Evolutionary conservation across 2,888 invertebrate species (phyloP).

Genomic region (Subacronicta megacephala): DNA sequence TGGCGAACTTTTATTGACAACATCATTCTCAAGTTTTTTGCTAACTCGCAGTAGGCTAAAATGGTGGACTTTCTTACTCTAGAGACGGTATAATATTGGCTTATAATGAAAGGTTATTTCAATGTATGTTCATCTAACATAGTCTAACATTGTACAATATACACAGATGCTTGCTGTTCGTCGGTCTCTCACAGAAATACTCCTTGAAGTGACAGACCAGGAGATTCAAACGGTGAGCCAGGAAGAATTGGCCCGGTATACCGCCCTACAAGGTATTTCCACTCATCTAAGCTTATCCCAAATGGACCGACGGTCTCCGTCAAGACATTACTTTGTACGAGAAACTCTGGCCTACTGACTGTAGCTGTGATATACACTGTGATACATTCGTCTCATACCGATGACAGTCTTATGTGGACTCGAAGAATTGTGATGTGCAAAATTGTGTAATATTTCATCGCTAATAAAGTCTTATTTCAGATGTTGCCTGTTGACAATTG

Average conservation of each 20-base stretch:
- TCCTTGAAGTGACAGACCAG: conserved; percentile 97
- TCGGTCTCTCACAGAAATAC: conserved; percentile 96
- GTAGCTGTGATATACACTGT: conserved; percentile 70
- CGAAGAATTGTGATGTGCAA: conserved; percentile 71
- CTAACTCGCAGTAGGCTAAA: no score
- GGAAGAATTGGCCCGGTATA: conserved; percentile 95
- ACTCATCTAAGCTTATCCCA: conserved; percentile 77
- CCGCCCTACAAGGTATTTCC: conserved; percentile 95
- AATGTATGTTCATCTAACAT: no score
- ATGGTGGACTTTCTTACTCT: no score
- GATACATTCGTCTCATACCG: conserved; percentile 59
- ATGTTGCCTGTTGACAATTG: conserved; percentile 77
- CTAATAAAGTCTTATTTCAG: conserved; percentile 89
- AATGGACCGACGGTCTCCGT: conserved; percentile 68
- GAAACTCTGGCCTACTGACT: conserved; percentile 77
- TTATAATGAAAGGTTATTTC: no score
- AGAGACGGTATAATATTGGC: no score
- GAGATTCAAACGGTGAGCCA: conserved; percentile 95
- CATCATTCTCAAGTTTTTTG: no score
- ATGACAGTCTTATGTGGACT: conserved; percentile 59
- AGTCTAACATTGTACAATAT: conserved; percentile 19
- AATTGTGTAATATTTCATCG: conserved; percentile 71
- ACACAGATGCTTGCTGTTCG: conserved; percentile 96
- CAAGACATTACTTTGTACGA: conserved; percentile 74
- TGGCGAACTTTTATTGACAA: no score